These are phyloP conservation scores for Ceryle rudis DNA, from an alignment of 2,797 vertebrate genomes.

Conservation along the genomic window DNA sequence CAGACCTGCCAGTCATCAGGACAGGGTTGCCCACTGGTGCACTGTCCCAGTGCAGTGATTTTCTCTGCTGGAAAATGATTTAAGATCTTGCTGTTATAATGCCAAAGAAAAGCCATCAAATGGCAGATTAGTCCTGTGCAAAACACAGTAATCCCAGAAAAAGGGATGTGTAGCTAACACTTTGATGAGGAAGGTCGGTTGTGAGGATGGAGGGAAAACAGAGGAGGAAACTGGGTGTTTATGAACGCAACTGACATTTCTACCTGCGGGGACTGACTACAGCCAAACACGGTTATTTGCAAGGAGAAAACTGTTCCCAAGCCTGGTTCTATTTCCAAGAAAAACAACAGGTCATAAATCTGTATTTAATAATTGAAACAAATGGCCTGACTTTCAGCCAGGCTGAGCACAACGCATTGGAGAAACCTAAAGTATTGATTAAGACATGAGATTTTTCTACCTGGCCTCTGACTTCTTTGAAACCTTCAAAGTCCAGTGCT, in stretches of 20 bases:
- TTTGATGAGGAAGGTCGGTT: background rate
- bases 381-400: conserved; percentile 49
- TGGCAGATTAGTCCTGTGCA: background rate
- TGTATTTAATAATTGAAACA: conserved; percentile 68
- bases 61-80: background rate
- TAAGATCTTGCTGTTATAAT: background rate
- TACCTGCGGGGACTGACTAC: background rate
- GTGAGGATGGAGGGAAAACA: background rate
- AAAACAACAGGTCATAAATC: conserved; percentile 62
- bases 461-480: conserved; percentile 27
- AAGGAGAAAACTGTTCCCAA: conserved; percentile 37
- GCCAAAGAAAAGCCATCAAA: conserved; percentile 6
- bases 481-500: background rate
- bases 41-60: background rate
- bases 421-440: conserved; percentile 32
- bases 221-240: background rate
- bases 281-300: background rate
- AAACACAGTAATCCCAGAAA: background rate
- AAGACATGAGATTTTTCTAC: conserved; percentile 3
- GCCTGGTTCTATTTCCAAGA: conserved; percentile 33
- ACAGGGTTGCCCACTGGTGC: background rate
- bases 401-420: background rate
- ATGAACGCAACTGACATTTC: background rate
- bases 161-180: background rate
- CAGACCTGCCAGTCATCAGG: background rate